Evolutionary conservation across 2,888 invertebrate species (phyloP), one percentile per base, ranked within the genome.

Genomic region (Idaea straminata): DNA sequence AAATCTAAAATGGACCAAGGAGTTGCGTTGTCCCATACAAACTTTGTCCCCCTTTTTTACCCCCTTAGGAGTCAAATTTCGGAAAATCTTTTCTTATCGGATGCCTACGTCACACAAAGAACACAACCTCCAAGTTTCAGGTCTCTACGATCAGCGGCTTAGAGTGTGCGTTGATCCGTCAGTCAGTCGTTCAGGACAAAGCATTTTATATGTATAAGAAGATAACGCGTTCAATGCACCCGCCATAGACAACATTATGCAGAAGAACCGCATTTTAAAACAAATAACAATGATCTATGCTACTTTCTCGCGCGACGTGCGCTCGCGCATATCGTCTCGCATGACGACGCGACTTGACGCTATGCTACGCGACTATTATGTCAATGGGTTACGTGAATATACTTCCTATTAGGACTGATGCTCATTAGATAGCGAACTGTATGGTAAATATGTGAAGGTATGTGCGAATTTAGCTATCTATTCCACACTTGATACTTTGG

Each of bases 301-400:
- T 13, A 10, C 61, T 68, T 61, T 63, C 35, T 62, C 61, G 63
- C 60, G 59, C 66, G 63, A 7, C 66, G 69, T 67, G 67, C 70
- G 61, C 59, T 36, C 64, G 69, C 68, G 63, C 57, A 64, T 10
- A 13, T 34, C 59, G 34, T 25, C 35, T 59, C 63, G 67, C 67
- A 59, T 59, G 59, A 59, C 59, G 59, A 25, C 34, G 34, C 59
- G 13, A 15, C 63, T 69, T 64, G 59, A 71, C 74, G 73, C 74
- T 25, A 69, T 73, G 72, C 69, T 71, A 68, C 71, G 68, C 61
- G 66, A 35, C 64, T 62, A 73, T 77, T 76, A 77, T 76, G 74
- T 74, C 78, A 77, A 75, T 69, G 59, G 64, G 66, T 76, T 75
- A 74, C 72, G 74, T 69, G 67, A 67, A 63, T 68, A 34, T 61